These are phyloP conservation scores for Morone chrysops DNA, from an alignment of 2,113 vertebrate species.

Conservation along the genomic window DNA sequence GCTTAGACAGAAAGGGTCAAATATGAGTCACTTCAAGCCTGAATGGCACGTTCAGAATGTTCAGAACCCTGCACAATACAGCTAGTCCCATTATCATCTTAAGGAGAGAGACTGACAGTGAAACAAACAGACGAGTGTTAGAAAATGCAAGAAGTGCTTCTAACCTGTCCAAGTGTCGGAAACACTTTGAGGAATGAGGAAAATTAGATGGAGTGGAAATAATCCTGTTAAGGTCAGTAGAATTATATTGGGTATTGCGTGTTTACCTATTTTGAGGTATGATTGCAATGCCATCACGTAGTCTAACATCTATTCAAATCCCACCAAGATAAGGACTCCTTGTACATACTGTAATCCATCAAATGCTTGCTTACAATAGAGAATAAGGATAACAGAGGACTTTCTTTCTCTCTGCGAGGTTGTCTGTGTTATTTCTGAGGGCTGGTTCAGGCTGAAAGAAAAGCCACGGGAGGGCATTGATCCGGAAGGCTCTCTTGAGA, in stretches of 20 bases:
- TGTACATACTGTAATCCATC: conserved; percentile 26
- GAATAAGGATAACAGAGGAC: conserved; percentile 34
- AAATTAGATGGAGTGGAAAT: conserved; percentile 33
- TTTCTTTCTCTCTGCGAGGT: conserved; percentile 25
- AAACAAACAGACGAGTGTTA: conserved; percentile 46
- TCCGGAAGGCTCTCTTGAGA: conserved; percentile 44
- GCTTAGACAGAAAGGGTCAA: conserved; percentile 58
- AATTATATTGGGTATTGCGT: not conserved
- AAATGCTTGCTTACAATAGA: conserved; percentile 21
- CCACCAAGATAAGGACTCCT: not conserved
- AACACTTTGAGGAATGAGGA: conserved; percentile 18
- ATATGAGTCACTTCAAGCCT: conserved; percentile 53
- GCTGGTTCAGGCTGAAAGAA: conserved; percentile 31
- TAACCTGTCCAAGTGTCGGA: conserved; percentile 51
- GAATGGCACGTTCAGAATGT: conserved; percentile 45
- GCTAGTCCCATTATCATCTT: conserved; percentile 30
- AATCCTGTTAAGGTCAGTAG: conserved; percentile 12
- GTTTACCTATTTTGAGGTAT: conserved; percentile 17
- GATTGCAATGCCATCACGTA: not conserved
- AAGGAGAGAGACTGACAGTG: conserved; percentile 40
- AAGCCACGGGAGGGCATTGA: conserved; percentile 46
- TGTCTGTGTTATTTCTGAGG: conserved; percentile 48
- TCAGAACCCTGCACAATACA: conserved; percentile 34
- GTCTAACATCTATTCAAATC: conserved; percentile 9
- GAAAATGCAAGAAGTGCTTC: conserved; percentile 3